Percentiles rank a stretch among this genome's conserved stretches.
phyloP scores from a whole-genome alignment of 2,797 vertebrate genomes.

The Uromys caudimaculatus region DNA sequence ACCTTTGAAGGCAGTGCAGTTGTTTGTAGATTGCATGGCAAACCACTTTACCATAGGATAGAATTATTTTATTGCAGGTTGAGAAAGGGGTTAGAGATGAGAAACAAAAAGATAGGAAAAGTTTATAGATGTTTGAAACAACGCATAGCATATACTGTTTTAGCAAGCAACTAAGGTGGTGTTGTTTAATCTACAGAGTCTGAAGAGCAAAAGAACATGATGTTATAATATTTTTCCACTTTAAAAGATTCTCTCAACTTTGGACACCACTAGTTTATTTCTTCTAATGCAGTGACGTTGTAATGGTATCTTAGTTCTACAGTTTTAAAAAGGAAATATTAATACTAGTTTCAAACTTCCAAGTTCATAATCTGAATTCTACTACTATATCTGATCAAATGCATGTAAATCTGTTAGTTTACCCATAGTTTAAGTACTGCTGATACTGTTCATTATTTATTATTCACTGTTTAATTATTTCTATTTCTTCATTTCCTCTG shows the following conservation, averaged over 20 bases:
- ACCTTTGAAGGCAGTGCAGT: background rate
- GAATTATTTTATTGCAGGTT: background rate
- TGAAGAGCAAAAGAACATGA: constrained; percentile 9
- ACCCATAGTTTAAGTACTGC: background rate
- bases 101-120: background rate
- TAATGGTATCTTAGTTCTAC: constrained; percentile 6
- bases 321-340: background rate
- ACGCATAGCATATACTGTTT: background rate
- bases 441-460: background rate
- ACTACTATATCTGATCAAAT: background rate
- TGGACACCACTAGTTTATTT: background rate
- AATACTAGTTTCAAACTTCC: background rate
- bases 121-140: constrained; percentile 2
- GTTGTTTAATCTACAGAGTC: background rate
- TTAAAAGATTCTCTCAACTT: background rate
- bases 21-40: constrained; percentile 1
- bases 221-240: background rate
- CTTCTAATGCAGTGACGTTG: background rate
- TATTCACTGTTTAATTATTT: background rate
- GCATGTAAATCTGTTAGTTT: constrained; percentile 33
- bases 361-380: constrained; percentile 32
- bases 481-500: background rate
- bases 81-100: background rate
- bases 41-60: background rate
- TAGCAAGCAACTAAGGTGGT: constrained; percentile 4